These are phyloP conservation scores for Zaprionus ghesquierei DNA, from an alignment of 1,140 invertebrate genomes.

Conservation along the genomic window DNA sequence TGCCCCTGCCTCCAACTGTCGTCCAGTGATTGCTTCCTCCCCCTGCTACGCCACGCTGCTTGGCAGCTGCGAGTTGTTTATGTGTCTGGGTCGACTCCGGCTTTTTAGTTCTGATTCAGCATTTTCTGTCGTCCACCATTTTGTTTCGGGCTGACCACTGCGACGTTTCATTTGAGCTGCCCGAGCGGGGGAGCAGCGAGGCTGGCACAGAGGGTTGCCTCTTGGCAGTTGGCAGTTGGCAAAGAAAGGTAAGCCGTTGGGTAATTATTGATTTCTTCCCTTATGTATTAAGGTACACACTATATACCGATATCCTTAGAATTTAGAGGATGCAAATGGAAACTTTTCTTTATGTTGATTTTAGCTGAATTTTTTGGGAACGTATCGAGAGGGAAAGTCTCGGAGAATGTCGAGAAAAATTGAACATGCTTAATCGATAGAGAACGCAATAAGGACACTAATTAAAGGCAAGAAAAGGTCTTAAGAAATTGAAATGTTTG, in stretches of 20 bases:
- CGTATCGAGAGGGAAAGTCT: no score
- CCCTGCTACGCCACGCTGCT: no score
- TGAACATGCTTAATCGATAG: no score
- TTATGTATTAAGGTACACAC: neutral
- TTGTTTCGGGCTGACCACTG: slow-evolving; percentile 45
- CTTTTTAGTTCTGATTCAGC: slow-evolving; percentile 19
- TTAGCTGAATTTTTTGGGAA: no score
- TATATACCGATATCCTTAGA: no score
- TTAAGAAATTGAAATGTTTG: no score
- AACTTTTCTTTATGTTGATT: no score
- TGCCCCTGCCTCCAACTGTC: neutral
- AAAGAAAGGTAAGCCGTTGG: slow-evolving; percentile 15
- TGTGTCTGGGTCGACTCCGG: slow-evolving; percentile 51
- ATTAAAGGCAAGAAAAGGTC: no score
- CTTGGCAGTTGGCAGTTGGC: neutral
- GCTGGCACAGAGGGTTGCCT: no score
- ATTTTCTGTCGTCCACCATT: slow-evolving; percentile 37
- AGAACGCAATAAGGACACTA: no score
- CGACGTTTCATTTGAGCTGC: neutral
- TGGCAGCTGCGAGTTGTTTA: slow-evolving; percentile 46
- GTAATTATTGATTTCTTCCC: slow-evolving; percentile 40
- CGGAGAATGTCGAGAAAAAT: no score
- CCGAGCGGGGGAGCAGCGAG: neutral
- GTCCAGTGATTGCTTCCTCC: slow-evolving; percentile 53
- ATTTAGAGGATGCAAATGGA: no score